phyloP scores from a whole-genome alignment of 2,797 vertebrate species.

The Nothura maculosa region DNA sequence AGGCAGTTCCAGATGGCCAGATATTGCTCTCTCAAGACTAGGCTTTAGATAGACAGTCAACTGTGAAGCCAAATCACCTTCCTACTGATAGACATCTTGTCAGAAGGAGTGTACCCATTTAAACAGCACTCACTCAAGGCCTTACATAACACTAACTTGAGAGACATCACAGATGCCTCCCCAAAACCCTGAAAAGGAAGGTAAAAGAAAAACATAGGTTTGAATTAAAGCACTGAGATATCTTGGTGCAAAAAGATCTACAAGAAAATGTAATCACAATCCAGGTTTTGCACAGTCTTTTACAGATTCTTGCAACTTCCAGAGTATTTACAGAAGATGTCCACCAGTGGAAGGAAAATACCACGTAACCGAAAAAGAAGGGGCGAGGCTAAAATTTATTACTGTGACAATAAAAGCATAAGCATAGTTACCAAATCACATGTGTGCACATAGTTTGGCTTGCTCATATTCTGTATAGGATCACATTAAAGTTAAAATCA shows the following conservation, averaged over 20 bases:
- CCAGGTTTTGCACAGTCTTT: background rate
- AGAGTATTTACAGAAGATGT: background rate
- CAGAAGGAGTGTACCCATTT: background rate
- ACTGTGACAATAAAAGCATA: background rate
- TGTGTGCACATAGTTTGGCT: background rate
- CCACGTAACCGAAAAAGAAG: background rate
- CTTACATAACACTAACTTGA: no score
- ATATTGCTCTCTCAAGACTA: background rate
- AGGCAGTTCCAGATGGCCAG: background rate
- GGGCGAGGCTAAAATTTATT: background rate
- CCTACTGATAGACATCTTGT: background rate
- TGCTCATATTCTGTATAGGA: background rate
- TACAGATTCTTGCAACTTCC: background rate
- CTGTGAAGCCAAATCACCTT: background rate
- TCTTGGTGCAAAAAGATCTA: background rate
- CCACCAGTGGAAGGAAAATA: background rate
- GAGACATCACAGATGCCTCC: background rate
- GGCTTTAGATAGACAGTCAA: background rate
- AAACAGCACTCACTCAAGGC: background rate
- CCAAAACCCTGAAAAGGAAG: background rate
- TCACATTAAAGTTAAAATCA: background rate
- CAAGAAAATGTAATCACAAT: background rate
- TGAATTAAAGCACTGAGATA: background rate
- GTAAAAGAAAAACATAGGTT: background rate
- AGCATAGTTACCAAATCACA: background rate